These are phyloP conservation scores for Zosterops lateralis DNA, from an alignment of 2,113 vertebrate genomes.

Conservation along the genomic window DNA sequence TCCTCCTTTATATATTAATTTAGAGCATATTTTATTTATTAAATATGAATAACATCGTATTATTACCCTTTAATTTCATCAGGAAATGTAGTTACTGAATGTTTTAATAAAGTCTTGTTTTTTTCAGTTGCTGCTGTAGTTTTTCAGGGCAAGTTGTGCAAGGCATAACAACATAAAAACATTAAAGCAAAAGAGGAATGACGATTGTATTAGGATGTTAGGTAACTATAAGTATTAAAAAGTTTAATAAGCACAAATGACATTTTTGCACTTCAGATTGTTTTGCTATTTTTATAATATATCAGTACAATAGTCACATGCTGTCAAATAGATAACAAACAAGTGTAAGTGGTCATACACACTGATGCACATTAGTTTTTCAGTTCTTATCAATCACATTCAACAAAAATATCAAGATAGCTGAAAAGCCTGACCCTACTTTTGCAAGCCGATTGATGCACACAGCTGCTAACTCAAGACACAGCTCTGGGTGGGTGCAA, in stretches of 20 bases:
- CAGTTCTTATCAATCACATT: neutral
- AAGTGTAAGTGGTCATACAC: conserved; percentile 9
- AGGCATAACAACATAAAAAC: neutral
- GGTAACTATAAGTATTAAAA: conserved; percentile 15
- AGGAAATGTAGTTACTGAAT: conserved; percentile 12
- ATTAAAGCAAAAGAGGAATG: neutral
- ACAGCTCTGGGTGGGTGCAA: neutral
- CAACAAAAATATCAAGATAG: neutral
- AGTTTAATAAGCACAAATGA: conserved; percentile 30
- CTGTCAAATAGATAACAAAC: conserved; percentile 16
- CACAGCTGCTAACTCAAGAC: neutral
- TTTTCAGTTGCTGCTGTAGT: neutral
- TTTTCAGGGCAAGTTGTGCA: conserved; percentile 29
- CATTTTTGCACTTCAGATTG: neutral
- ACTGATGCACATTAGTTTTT: neutral
- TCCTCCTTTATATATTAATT: neutral
- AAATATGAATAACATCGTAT: conserved; percentile 9
- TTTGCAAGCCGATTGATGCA: neutral
- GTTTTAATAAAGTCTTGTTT: neutral
- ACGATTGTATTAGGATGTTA: neutral
- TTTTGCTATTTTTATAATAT: conserved; percentile 34
- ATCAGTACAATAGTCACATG: conserved; percentile 29
- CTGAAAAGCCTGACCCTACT: neutral
- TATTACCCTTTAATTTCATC: conserved; percentile 16
- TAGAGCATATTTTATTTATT: conserved; percentile 17